phyloP scores from a whole-genome alignment of 2,113 vertebrate genomes.

The Pachypanchax playfairii region DNA sequence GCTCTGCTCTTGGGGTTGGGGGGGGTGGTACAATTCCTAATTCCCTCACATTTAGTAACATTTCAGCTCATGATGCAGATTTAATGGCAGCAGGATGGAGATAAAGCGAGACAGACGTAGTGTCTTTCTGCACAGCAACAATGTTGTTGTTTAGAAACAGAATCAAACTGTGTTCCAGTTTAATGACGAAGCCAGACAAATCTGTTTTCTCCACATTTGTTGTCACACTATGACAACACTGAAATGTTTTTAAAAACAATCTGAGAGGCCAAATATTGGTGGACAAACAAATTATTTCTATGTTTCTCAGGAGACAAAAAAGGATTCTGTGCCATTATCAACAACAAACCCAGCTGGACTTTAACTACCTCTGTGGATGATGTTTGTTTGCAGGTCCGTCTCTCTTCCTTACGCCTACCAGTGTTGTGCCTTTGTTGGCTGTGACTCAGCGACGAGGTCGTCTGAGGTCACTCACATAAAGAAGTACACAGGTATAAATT shows the following conservation, averaged over 20 bases:
- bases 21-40: no score
- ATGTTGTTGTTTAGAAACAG: conserved; percentile 1
- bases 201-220: conserved; percentile 22
- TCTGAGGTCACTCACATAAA: conserved; percentile 78
- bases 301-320: conserved; percentile 1
- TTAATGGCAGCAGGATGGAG: no score
- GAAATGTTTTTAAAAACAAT: conserved; percentile 22
- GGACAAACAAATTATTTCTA: conserved; percentile 25
- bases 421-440: conserved; percentile 94
- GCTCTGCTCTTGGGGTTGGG: no score
- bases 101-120: no score
- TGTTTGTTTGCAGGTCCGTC: conserved; percentile 83
- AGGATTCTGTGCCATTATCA: not conserved
- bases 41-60: no score
- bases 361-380: not conserved
- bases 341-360: conserved; percentile 7
- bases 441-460: conserved; percentile 81
- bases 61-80: no score
- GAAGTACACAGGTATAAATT: conserved; percentile 75
- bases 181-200: conserved; percentile 35
- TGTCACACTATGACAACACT: conserved; percentile 23
- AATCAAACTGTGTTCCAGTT: not conserved
- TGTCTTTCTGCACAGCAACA: no score
- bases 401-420: conserved; percentile 97
- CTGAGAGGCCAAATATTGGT: conserved; percentile 28